Percentiles rank a stretch among this genome's conserved stretches.
Conservation (phyloP, 2,113 vertebrate species). For the Epinephelus moara region DNA sequence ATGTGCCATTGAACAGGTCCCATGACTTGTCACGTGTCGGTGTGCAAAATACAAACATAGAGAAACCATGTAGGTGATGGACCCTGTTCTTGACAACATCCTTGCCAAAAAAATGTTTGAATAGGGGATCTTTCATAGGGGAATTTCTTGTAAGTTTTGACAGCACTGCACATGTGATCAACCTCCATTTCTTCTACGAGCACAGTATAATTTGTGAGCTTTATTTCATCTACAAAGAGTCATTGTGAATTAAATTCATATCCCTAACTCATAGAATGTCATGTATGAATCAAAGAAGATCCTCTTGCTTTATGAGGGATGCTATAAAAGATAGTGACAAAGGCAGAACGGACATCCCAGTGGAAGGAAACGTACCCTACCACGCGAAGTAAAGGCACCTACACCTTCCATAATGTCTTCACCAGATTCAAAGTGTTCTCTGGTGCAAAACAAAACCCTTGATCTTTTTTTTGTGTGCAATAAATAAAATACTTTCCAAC, state of each 20-base stretch:
- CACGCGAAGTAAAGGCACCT: background rate
- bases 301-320: background rate
- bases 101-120: conserved; percentile 46
- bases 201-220: conserved; percentile 17
- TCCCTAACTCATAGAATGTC: conserved; percentile 15
- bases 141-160: conserved; percentile 15
- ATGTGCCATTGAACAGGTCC: conserved; percentile 70
- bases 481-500: conserved; percentile 53
- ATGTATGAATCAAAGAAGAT: background rate
- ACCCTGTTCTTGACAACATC: conserved; percentile 19
- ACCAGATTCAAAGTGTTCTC: conserved; percentile 21
- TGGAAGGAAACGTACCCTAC: background rate
- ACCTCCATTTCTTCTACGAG: conserved; percentile 19
- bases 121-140: background rate
- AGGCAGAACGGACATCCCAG: conserved; percentile 3
- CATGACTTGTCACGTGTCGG: conserved; percentile 41
- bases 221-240: conserved; percentile 26
- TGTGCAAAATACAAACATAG: conserved; percentile 22
- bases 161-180: conserved; percentile 44
- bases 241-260: conserved; percentile 1
- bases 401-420: background rate
- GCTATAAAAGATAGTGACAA: conserved; percentile 2
- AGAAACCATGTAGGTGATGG: conserved; percentile 23
- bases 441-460: conserved; percentile 11
- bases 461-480: conserved; percentile 66